Conservation (phyloP, 2,113 vertebrate genomes). For the crab-eating macaque (Macaca fascicularis) region T2T-MFA8v1.1 NC_088376.1:8740001-8740500, state of each 20-base stretch:
- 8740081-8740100: not conserved
- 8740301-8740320: conserved; percentile 41
- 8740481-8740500: conserved; percentile 65
- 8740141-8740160: conserved; percentile 76
- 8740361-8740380: conserved; percentile 67
- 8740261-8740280: conserved; percentile 89
- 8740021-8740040: not conserved
- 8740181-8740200: conserved; percentile 90
- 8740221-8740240: conserved; percentile 93
- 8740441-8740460: conserved; percentile 70
- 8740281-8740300: conserved; percentile 49
- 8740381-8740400: not conserved
- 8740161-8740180: conserved; percentile 89
- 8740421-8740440: conserved; percentile 4
- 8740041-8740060: not conserved
- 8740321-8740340: conserved; percentile 28
- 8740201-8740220: conserved; percentile 89
- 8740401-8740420: not conserved
- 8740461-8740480: conserved; percentile 71
- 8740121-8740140: conserved; percentile 83
- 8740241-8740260: conserved; percentile 88
- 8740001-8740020: not conserved
- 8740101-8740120: conserved; percentile 81
- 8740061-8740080: no score
- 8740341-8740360: conserved; percentile 83